Conservation (phyloP, 2,113 vertebrate genomes). For the Trinectes maculatus region DNA sequence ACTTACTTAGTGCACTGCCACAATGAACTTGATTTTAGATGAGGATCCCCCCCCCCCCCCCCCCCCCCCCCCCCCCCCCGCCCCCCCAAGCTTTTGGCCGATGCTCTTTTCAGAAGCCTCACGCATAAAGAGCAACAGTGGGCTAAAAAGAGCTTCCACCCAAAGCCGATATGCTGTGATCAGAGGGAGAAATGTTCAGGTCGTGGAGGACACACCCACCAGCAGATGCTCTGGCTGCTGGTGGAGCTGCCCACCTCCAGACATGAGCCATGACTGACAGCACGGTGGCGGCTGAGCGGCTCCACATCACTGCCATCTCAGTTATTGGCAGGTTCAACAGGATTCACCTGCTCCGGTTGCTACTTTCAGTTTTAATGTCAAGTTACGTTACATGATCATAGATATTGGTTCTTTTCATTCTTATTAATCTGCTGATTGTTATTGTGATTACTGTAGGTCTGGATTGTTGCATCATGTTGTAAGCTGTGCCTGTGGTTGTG, state of each 20-base stretch:
- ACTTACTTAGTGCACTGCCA: no score
- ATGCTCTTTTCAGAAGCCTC: slow-evolving; percentile 23
- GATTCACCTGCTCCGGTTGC: not conserved
- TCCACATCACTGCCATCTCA: slow-evolving; percentile 40
- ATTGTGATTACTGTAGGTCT: no score
- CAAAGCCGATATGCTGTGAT: slow-evolving; percentile 31
- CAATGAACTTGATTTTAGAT: not conserved
- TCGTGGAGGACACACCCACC: slow-evolving; percentile 67
- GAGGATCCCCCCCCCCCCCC: no score
- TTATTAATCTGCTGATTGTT: no score
- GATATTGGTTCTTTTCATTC: no score
- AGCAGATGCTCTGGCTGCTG: slow-evolving; percentile 67
- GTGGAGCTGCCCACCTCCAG: slow-evolving; percentile 59
- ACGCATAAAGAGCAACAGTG: slow-evolving; percentile 39
- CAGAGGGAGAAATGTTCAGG: slow-evolving; percentile 47
- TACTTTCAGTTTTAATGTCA: slow-evolving; percentile 1
- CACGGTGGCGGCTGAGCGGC: slow-evolving; percentile 26
- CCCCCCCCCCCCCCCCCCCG: no score
- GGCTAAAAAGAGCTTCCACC: slow-evolving; percentile 18
- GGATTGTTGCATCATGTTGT: no score
- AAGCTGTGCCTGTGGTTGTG: no score
- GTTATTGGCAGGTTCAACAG: slow-evolving; percentile 6
- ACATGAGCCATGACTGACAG: slow-evolving; percentile 60
- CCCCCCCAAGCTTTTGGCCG: not conserved
- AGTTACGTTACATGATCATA: no score